phyloP scores from a whole-genome alignment of 2,888 invertebrate genomes.

The Argyresthia albistria region DNA sequence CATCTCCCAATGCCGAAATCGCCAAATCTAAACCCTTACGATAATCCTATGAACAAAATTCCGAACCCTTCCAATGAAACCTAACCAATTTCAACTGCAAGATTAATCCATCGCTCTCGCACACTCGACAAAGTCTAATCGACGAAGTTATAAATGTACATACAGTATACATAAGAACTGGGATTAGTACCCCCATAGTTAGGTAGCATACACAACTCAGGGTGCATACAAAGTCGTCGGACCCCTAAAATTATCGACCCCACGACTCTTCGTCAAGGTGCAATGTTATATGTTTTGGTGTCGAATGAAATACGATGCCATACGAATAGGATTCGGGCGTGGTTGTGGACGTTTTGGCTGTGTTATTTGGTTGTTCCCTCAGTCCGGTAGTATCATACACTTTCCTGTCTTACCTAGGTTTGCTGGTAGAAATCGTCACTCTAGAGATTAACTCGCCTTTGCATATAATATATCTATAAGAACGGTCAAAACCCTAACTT shows the following conservation, averaged over 20 bases:
- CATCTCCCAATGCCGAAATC: too few relatives aligned
- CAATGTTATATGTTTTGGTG: not conserved
- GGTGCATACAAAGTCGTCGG: conserved; percentile 1
- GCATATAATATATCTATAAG: not conserved
- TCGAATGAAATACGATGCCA: not conserved
- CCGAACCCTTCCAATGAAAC: too few relatives aligned
- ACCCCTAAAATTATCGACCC: not conserved
- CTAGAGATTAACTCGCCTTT: not conserved
- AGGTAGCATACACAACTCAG: not conserved
- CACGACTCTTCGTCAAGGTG: not conserved
- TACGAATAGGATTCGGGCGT: too few relatives aligned
- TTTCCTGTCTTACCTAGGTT: too few relatives aligned
- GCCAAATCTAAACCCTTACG: too few relatives aligned
- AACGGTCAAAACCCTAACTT: too few relatives aligned
- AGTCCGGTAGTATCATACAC: not conserved
- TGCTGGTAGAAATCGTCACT: not conserved
- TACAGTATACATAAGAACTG: not conserved
- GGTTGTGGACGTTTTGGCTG: not conserved
- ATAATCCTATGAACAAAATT: too few relatives aligned
- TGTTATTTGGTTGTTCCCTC: not conserved
- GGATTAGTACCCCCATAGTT: not conserved
- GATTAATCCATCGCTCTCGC: too few relatives aligned
- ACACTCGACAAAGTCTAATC: too few relatives aligned
- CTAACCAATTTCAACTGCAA: too few relatives aligned
- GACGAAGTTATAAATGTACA: too few relatives aligned